These are phyloP conservation scores for Varecia variegata DNA, from an alignment of 2,797 vertebrate species.

Conservation along the genomic window DNA sequence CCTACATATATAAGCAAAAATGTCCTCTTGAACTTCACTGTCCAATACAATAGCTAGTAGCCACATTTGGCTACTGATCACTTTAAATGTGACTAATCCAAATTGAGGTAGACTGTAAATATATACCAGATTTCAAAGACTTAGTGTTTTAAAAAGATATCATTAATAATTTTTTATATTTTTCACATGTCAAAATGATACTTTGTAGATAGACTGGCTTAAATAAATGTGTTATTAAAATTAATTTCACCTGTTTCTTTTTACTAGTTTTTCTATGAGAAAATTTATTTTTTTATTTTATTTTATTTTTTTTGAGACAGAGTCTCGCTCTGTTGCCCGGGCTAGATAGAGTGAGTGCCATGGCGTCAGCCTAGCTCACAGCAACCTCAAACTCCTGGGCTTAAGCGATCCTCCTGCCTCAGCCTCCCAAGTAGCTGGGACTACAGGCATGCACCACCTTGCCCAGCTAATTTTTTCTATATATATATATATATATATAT, in stretches of 20 bases:
- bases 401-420: too few relatives aligned
- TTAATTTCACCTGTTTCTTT: neutral
- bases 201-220: neutral
- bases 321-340: too few relatives aligned
- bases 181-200: neutral
- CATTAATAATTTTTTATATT: conserved; percentile 17
- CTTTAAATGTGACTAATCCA: neutral
- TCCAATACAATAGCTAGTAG: neutral
- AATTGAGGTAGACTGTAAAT: neutral
- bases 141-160: neutral
- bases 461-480: too few relatives aligned
- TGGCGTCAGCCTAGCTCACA: too few relatives aligned
- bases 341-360: too few relatives aligned
- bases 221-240: neutral
- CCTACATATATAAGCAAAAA: neutral
- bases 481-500: too few relatives aligned
- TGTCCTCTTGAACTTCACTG: neutral
- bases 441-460: too few relatives aligned
- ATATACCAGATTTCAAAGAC: neutral
- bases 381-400: too few relatives aligned
- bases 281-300: too few relatives aligned
- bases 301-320: too few relatives aligned
- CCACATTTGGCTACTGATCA: neutral
- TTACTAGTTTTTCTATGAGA: neutral
- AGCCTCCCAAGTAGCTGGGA: too few relatives aligned